These are phyloP conservation scores for Lamellibrachia luymesi DNA, from an alignment of 1,140 invertebrate species.

Conservation along the genomic window DNA sequence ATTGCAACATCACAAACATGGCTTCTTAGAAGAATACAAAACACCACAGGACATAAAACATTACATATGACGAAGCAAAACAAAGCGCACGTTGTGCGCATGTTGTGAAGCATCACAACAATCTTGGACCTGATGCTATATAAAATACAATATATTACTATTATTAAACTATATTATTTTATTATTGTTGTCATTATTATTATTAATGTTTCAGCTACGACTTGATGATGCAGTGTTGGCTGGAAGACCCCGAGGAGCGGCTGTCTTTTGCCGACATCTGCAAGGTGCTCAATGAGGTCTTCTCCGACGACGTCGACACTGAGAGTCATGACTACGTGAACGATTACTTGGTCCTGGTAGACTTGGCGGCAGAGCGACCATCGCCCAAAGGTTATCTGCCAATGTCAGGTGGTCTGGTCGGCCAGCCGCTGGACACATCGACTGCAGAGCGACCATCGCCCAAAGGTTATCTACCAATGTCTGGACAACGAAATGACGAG, in stretches of 20 bases:
- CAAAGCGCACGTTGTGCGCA: no score
- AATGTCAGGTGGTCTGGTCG: not conserved
- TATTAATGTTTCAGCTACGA: slow-evolving; percentile 62
- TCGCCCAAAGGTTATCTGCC: not conserved
- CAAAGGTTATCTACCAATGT: not conserved
- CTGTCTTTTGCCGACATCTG: slow-evolving; percentile 75
- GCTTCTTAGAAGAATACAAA: no score
- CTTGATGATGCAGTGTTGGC: slow-evolving; percentile 75
- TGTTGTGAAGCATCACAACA: no score
- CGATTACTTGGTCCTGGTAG: not conserved
- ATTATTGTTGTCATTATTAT: not conserved
- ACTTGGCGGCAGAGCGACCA: not conserved
- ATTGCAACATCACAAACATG: no score
- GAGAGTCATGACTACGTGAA: not conserved
- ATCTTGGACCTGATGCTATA: no score
- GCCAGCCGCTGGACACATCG: not conserved
- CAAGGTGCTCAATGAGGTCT: slow-evolving; percentile 59
- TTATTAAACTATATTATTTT: no score
- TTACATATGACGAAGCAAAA: no score
- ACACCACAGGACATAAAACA: no score
- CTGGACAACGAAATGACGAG: not conserved
- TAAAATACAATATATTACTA: no score
- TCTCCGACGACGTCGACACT: not conserved
- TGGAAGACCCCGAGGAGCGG: slow-evolving; percentile 67
- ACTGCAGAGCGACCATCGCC: not conserved